Conservation (phyloP, 2,888 invertebrate genomes). For the Parnassius mnemosyne region DNA sequence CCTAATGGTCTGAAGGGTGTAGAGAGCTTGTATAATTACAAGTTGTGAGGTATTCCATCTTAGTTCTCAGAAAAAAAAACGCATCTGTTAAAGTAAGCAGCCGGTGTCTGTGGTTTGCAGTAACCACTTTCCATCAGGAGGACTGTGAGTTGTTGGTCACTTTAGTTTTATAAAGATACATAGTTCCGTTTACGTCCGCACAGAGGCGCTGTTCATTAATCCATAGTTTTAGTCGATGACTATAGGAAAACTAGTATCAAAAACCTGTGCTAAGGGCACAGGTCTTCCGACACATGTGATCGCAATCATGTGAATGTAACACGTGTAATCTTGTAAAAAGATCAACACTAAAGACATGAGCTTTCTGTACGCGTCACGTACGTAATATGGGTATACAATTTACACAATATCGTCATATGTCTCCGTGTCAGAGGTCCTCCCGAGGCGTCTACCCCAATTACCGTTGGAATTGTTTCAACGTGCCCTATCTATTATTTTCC, state of each 20-base stretch:
- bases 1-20: no score
- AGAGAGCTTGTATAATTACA: no score
- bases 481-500: slow-evolving; percentile 67
- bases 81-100: no score
- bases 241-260: no score
- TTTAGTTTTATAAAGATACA: no score
- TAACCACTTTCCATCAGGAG: background rate
- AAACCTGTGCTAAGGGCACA: no score
- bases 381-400: slow-evolving; percentile 61
- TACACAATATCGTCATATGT: slow-evolving; percentile 74
- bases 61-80: no score
- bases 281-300: background rate
- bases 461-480: slow-evolving; percentile 67
- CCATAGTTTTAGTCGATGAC: no score
- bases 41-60: no score
- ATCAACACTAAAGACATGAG: slow-evolving; percentile 4
- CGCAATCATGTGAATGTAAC: background rate
- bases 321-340: slow-evolving; percentile 7
- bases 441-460: slow-evolving; percentile 69
- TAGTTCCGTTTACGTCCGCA: no score
- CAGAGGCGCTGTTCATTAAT: no score
- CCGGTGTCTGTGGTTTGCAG: background rate
- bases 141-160: no score
- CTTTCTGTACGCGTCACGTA: slow-evolving; percentile 43
- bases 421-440: slow-evolving; percentile 59